phyloP scores from a whole-genome alignment of 2,113 vertebrate genomes.

The Oreochromis aureus region DNA sequence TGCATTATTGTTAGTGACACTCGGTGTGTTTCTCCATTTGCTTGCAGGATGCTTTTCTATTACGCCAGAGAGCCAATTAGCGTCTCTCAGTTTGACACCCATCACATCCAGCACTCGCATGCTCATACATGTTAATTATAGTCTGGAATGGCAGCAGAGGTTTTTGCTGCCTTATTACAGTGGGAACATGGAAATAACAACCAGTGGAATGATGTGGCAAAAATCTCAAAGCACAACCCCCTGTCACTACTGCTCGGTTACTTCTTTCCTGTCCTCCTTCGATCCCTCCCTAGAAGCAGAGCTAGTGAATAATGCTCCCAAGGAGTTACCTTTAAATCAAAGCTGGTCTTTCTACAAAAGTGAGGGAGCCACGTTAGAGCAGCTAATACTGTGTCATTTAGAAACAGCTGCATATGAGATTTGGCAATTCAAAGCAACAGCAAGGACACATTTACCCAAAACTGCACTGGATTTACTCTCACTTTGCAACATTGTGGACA shows the following conservation, averaged over 20 bases:
- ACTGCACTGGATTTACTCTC: background rate
- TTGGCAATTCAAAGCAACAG: background rate
- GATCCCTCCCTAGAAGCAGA: background rate
- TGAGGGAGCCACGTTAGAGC: background rate
- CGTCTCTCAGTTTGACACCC: conserved; percentile 43
- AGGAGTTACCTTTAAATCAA: conserved; percentile 19
- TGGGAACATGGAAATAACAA: conserved; percentile 14
- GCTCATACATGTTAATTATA: conserved; percentile 58
- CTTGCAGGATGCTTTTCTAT: conserved; percentile 21
- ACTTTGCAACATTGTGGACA: background rate
- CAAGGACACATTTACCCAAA: background rate
- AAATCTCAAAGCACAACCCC: conserved; percentile 6
- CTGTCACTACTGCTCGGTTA: background rate
- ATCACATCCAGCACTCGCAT: conserved; percentile 19
- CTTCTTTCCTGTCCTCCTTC: background rate
- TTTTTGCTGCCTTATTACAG: conserved; percentile 32
- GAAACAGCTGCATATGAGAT: background rate
- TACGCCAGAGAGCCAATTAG: conserved; percentile 57
- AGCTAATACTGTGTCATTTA: background rate
- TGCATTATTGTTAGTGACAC: background rate
- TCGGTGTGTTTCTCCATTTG: background rate
- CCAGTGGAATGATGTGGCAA: conserved; percentile 5
- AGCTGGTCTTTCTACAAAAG: background rate
- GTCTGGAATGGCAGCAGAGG: conserved; percentile 12
- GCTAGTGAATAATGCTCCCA: background rate